These are phyloP conservation scores for Lycaena phlaeas DNA, from an alignment of 2,888 invertebrate species.

Conservation along the genomic window DNA sequence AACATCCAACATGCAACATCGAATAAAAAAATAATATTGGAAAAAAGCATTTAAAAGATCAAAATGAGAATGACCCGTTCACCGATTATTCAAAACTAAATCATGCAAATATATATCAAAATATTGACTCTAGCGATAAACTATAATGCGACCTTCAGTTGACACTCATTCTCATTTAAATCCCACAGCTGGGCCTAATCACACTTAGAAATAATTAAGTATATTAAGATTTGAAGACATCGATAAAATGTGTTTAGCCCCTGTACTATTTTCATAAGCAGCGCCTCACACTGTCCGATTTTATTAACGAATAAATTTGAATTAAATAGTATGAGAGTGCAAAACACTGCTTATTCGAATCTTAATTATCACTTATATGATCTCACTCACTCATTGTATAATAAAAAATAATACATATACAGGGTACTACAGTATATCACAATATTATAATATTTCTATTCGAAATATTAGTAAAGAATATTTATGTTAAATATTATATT, in stretches of 20 bases:
- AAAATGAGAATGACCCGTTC: slow-evolving; percentile 64
- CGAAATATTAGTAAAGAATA: too few species aligned
- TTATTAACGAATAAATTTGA: too few species aligned
- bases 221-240: background rate
- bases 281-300: slow-evolving; percentile 1
- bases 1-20: slow-evolving; percentile 66
- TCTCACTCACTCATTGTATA: slow-evolving; percentile 15
- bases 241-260: slow-evolving; percentile 28
- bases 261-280: slow-evolving; percentile 10
- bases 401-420: slow-evolving; percentile 2
- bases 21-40: slow-evolving; percentile 33
- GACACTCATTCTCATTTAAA: slow-evolving; percentile 63
- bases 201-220: slow-evolving; percentile 25
- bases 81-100: slow-evolving; percentile 26
- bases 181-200: slow-evolving; percentile 41
- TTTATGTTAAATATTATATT: too few species aligned
- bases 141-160: slow-evolving; percentile 11
- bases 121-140: slow-evolving; percentile 14
- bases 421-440: background rate
- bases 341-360: background rate
- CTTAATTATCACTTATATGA: slow-evolving; percentile 6
- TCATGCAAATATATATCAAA: slow-evolving; percentile 22
- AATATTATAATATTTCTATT: too few species aligned
- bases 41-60: slow-evolving; percentile 44
- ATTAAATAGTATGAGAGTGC: background rate